Evolutionary conservation across 2,888 invertebrate species (phyloP), one percentile per base, ranked within the genome.

Genomic region (Rhagium mordax): DNA sequence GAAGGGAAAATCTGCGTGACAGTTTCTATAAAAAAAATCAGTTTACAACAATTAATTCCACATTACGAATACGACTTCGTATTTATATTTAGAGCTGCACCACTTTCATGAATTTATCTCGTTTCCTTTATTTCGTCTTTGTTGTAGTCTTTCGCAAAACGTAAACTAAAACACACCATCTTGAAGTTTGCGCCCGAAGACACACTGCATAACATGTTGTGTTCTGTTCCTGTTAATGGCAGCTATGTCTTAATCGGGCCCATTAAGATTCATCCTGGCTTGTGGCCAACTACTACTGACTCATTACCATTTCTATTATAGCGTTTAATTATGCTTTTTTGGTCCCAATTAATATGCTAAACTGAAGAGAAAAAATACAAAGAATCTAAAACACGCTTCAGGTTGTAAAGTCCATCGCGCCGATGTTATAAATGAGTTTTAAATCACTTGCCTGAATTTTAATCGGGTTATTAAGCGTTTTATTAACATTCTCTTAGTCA

Each of bases 271-370:
- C 70, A 59, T 55, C 67, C 67, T 75, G 75, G 75, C 72, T 67
- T 61, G 67, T 70, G 70, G 75, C 75, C 75, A 75, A 72, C 66
- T 64, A 72, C 66, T 64, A 61, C 57, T 64, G 64, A 47, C 70
- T 75, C 70, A 75, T 72, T 72, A 67, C 70, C 70, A 75, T 75
- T 72, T 72, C 66, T 62, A 75, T 70, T 72, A 70, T 69, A 47
- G 55, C 68, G 49, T 72, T 62, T 74, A 49, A 59, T 59, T 68
- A 59, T 57, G 55, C 48, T 66, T 41, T 55, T 55, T 33, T 55
- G 27, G 33, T 15, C 21, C 48, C 48, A 61, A 61, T 61, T 61
- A 61, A 61, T 61, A 47, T 61, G n/a, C n/a, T 61, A 61, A 61
- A 61, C 16, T 6, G 16, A 15, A 7, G 48, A 61, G 16, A 15